Conservation (phyloP, 2,797 vertebrate genomes). For the Denticeps clupeoides region DNA sequence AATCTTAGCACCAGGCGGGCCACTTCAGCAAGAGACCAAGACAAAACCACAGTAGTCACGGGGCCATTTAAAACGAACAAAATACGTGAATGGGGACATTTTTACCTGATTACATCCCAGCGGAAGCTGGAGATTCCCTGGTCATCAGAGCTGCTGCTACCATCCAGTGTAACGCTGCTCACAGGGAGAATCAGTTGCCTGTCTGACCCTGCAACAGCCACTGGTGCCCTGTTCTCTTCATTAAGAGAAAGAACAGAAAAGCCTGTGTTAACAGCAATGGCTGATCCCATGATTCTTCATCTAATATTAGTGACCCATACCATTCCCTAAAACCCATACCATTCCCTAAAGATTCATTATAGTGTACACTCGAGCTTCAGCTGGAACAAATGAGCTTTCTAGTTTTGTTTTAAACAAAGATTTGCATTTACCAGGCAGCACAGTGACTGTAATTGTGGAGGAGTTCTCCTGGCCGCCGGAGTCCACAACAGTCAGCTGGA, state of each 20-base stretch:
- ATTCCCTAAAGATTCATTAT: too few relatives aligned
- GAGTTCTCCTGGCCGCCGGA: conserved; percentile 53
- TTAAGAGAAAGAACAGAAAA: not conserved
- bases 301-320: too few relatives aligned
- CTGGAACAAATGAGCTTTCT: too few relatives aligned
- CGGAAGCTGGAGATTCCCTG: conserved; percentile 60
- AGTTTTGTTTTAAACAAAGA: too few relatives aligned
- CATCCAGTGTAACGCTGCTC: conserved; percentile 58
- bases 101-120: conserved; percentile 78
- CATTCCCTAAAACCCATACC: too few relatives aligned
- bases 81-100: too few relatives aligned
- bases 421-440: conserved; percentile 53
- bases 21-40: too few relatives aligned
- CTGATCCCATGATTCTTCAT: too few relatives aligned
- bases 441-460: conserved; percentile 50
- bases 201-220: conserved; percentile 68
- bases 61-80: too few relatives aligned
- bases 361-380: too few relatives aligned
- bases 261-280: too few relatives aligned
- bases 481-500: conserved; percentile 64
- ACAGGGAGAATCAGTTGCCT: conserved; percentile 64
- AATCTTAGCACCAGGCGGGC: conserved; percentile 62
- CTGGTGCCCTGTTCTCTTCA: conserved; percentile 55
- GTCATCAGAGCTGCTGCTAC: conserved; percentile 70
- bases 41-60: conserved; percentile 4